phyloP scores from a whole-genome alignment of 1,140 invertebrate species.

The Andricus grossulariae region DNA sequence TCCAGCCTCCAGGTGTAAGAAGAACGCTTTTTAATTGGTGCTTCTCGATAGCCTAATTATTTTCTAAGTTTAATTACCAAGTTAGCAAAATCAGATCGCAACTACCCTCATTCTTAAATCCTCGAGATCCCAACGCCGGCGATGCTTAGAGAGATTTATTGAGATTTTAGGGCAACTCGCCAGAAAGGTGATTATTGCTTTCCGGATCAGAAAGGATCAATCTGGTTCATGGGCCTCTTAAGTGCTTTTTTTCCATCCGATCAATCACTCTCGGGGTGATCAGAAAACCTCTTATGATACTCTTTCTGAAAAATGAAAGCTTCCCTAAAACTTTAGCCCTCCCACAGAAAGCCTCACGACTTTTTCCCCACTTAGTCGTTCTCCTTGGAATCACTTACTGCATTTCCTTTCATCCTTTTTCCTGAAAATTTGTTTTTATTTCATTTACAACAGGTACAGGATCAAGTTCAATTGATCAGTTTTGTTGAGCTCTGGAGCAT shows the following conservation, averaged over 20 bases:
- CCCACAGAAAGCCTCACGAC: neutral
- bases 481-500: no score
- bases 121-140: neutral
- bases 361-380: neutral
- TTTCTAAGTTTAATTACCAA: no score
- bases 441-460: no score
- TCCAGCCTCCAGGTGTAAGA: no score
- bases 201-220: neutral
- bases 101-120: neutral
- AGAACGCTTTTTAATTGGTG: no score
- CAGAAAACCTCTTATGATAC: neutral
- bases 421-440: neutral
- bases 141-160: neutral
- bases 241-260: slow-evolving; percentile 3
- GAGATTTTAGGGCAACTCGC: neutral
- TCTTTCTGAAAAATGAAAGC: neutral
- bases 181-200: neutral
- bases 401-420: neutral
- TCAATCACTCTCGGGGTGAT: neutral
- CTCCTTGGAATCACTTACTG: neutral
- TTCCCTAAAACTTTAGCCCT: neutral
- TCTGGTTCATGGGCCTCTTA: neutral
- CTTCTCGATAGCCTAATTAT: no score
- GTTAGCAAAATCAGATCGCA: no score
- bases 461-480: no score